Evolutionary conservation across 2,113 vertebrate genomes (phyloP).

Genomic region (Agapornis roseicollis): DNA sequence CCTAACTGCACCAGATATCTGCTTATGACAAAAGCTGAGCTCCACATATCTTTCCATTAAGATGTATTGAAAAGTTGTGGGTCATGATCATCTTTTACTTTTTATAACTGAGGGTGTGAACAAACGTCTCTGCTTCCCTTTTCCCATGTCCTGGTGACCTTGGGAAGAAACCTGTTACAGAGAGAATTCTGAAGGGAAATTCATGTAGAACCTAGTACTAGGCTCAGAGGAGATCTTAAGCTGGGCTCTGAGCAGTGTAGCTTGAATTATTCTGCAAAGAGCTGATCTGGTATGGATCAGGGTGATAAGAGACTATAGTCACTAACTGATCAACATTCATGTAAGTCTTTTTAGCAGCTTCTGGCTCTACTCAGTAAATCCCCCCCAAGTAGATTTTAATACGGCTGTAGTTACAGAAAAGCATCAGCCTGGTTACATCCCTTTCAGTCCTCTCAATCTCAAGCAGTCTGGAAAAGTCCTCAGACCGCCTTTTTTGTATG

Average conservation of each 20-base stretch:
- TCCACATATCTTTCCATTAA: neutral
- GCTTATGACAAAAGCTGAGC: neutral
- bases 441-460: neutral
- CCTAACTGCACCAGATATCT: neutral
- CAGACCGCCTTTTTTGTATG: neutral
- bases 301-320: neutral
- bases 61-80: neutral
- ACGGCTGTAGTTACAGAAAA: neutral
- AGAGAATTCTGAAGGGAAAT: neutral
- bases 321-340: accelerated
- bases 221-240: neutral
- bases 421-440: neutral
- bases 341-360: neutral
- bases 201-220: neutral
- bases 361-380: neutral
- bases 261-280: neutral
- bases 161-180: neutral
- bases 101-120: neutral
- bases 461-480: neutral
- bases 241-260: neutral
- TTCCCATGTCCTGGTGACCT: neutral
- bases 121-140: neutral
- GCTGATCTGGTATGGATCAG: neutral
- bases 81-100: neutral
- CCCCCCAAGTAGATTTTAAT: neutral